These are phyloP conservation scores for Neomorphus geoffroyi DNA, from an alignment of 2,797 vertebrate genomes.

Conservation along the genomic window DNA sequence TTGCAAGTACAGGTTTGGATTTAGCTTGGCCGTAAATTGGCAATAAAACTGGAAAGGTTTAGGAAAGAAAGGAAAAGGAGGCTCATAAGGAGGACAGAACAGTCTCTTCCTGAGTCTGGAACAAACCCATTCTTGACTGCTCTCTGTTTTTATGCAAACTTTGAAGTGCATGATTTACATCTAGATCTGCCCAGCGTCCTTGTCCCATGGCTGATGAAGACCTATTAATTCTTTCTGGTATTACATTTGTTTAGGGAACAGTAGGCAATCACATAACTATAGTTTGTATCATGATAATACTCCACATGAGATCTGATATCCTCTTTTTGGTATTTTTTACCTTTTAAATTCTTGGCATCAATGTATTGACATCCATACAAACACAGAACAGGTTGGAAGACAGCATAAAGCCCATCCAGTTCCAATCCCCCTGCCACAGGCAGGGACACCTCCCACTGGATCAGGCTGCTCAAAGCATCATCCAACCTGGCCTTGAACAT, in stretches of 20 bases:
- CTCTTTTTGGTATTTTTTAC: neutral
- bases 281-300: neutral
- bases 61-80: neutral
- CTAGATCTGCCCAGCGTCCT: neutral
- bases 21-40: neutral
- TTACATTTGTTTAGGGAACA: neutral
- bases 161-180: neutral
- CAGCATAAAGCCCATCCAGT: no score
- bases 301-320: neutral
- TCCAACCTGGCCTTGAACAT: no score
- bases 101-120: neutral
- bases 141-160: neutral
- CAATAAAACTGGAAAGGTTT: neutral
- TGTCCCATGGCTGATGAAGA: neutral
- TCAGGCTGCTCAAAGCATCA: no score
- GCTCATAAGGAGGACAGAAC: neutral
- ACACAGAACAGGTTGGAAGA: no score
- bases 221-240: neutral
- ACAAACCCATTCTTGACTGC: rapidly evolving
- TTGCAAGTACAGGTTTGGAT: neutral
- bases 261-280: neutral
- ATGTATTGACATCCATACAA: no score
- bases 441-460: no score
- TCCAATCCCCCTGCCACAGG: no score
- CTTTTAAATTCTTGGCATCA: neutral